These are phyloP conservation scores for Doris montereyensis DNA, from an alignment of 2,888 invertebrate species.

Conservation along the genomic window DNA sequence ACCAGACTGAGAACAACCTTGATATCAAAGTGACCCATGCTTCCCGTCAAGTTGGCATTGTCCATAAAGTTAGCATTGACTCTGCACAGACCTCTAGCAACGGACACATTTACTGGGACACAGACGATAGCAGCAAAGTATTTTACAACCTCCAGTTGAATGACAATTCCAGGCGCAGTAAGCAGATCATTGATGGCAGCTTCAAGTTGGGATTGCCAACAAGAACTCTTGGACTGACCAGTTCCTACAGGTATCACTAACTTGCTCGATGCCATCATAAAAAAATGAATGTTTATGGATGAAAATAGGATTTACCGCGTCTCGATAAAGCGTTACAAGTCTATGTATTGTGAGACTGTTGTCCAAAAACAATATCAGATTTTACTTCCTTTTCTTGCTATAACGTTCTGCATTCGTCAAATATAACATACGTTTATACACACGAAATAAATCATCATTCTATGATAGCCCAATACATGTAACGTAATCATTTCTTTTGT, in stretches of 20 bases:
- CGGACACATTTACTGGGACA: conserved; percentile 53
- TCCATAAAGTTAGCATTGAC: conserved; percentile 39
- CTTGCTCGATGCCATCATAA: too few relatives aligned
- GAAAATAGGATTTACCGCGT: too few relatives aligned
- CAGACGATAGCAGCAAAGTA: conserved; percentile 48
- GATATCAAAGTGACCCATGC: conserved; percentile 39
- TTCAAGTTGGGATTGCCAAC: conserved; percentile 49
- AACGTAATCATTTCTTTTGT: too few relatives aligned
- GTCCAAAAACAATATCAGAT: too few relatives aligned
- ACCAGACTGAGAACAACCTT: conserved; percentile 9
- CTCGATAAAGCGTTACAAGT: too few relatives aligned
- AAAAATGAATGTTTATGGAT: too few relatives aligned
- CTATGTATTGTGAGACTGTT: too few relatives aligned
- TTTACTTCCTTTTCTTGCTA: too few relatives aligned
- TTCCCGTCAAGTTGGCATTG: conserved; percentile 49
- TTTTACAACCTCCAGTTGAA: conserved; percentile 41
- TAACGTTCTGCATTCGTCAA: too few relatives aligned
- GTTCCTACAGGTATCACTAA: conserved; percentile 27
- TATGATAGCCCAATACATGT: too few relatives aligned
- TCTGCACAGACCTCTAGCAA: conserved; percentile 17
- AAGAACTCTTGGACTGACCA: conserved; percentile 43
- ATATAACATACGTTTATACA: too few relatives aligned
- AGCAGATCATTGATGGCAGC: conserved; percentile 37
- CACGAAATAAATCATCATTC: too few relatives aligned
- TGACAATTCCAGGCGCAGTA: conserved; percentile 27